These are phyloP conservation scores for Tetranychus piercei DNA, from an alignment of 2,888 invertebrate species.

Conservation along the genomic window DNA sequence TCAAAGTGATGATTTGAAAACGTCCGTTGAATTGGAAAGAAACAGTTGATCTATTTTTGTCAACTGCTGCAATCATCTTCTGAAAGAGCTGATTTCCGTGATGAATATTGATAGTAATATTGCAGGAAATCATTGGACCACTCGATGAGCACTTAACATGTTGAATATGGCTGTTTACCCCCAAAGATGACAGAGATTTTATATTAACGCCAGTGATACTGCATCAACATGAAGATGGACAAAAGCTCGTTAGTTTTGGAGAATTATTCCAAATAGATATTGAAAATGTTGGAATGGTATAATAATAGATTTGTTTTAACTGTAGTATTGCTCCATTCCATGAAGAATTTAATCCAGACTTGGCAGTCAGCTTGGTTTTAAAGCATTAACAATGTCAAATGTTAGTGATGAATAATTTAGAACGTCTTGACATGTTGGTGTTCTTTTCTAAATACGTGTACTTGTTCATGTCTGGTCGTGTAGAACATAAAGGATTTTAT, in stretches of 20 bases:
- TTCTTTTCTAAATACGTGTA: constrained; percentile 78
- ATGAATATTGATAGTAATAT: not conserved
- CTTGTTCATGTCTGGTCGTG: constrained; percentile 93
- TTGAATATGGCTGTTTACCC: too few relatives aligned
- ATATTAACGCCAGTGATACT: too few relatives aligned
- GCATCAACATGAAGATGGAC: too few relatives aligned
- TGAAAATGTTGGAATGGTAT: constrained; percentile 20
- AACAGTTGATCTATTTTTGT: too few relatives aligned
- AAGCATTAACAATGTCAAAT: constrained; percentile 94
- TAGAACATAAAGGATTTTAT: constrained; percentile 94
- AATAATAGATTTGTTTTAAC: constrained; percentile 2
- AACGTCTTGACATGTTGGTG: constrained; percentile 90
- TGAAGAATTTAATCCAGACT: constrained; percentile 8
- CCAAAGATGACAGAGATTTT: too few relatives aligned
- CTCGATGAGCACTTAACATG: not conserved
- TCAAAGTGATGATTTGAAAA: not conserved
- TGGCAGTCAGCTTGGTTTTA: constrained; percentile 77
- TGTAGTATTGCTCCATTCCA: constrained; percentile 17
- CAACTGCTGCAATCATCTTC: not conserved
- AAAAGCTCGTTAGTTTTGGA: constrained; percentile 23
- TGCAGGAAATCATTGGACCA: constrained; percentile 9
- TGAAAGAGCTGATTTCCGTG: not conserved
- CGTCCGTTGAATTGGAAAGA: too few relatives aligned
- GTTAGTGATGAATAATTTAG: constrained; percentile 91
- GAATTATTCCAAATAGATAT: constrained; percentile 27